Base-by-base conservation (phyloP, 2,113 vertebrate species). In the Pithys albifrons region DNA sequence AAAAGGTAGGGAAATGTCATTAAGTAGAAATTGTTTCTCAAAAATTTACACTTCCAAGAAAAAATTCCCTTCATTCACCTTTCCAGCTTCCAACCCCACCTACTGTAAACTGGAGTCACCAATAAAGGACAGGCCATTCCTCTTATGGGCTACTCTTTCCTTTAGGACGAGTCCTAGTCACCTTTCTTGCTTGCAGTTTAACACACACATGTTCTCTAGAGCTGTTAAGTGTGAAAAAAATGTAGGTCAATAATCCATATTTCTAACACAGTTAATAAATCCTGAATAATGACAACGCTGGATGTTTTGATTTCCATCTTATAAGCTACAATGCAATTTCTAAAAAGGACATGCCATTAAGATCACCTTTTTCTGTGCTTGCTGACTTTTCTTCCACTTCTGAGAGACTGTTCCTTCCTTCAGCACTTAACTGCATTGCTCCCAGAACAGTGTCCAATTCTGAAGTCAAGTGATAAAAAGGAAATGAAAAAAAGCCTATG, bases 401-500 rank as follows among this genome's bases (percentile, higher is more conserved):
- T 19, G 12, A 64, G 22, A 75, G 31, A 41, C 10, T 25, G 14
- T 43, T 77, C 11, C 39, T 54, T 72, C 58, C 14, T 58, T 61
- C 23, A 27, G 20, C 23, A 55, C 3, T 22, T 24, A 65, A 59
- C 5, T 27, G 10, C 41, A 41, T 41, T 41, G 41, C 41, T 41
- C 41, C 41, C 41, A 41, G 41, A 41, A 41, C 41, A 41, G 41
- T 12, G 14, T 13, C 41, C 41, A 41, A 41, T 41, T 41, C 41
- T 41, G 41, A 12, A 41, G 41, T 12, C 41, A 41, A 41, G 41
- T 41, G 41, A 41, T 41, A 41, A 41, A 41, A 41, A 41, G 41
- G 41, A 41, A 41, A 41, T 41, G 41, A 41, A 41, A 41, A 41
- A 41, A n/a, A 18, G 0, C 1, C 3, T 7, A 7, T 10, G 1